Base-by-base conservation (phyloP, 1,140 invertebrate species). In the Zaprionus lachaisei region DNA sequence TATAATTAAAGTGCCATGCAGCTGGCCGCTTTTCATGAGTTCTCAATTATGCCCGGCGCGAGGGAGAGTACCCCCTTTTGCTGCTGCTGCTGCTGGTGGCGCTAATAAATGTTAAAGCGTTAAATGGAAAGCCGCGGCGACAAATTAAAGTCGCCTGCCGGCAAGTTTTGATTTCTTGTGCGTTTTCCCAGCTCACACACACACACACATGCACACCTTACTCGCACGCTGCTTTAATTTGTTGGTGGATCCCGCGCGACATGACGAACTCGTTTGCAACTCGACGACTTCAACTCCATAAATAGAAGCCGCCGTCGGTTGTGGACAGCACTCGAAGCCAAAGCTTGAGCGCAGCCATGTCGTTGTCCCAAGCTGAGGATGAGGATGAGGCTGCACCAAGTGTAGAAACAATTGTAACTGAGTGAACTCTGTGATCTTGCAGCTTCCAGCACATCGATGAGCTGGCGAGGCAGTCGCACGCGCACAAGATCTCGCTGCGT, bases 401-500 rank as follows among this genome's bases (percentile, higher is more conserved):
- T 34, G 38, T 49, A 47, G 41, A 2, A 11, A 47, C 4, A 28
- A n/a, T 26, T 47, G 15, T 72, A 34, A 34, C 9, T 34, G 31
- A 34, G 31, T 34, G 31, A 11, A 34, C 28, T 77, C 20, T 24
- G 47, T 38, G 65, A 41, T 74, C 14, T 56, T 56, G 24, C 54
- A 92, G 91, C 74, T 92, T 91, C 69, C 86, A 92, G 75, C 78
- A 87, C 54, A 80, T 86, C 63, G 86, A 86, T 86, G 92, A 92
- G 47, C 72, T 92, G 34, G 92, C 92, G 6, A 74, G 92, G 3
- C 92, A 93, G 47, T 85, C 91, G 24, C 85, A 92, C 60, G 65
- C 84, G 6, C 85, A 87, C 6, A 91, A 91, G 38, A 89, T 93
- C 57, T 92, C 92, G 0, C n/a, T 93, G 56, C 79, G 91, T 0